Evolutionary conservation across 2,797 vertebrate species (phyloP).

Genomic region (Miichthys miiuy): DNA sequence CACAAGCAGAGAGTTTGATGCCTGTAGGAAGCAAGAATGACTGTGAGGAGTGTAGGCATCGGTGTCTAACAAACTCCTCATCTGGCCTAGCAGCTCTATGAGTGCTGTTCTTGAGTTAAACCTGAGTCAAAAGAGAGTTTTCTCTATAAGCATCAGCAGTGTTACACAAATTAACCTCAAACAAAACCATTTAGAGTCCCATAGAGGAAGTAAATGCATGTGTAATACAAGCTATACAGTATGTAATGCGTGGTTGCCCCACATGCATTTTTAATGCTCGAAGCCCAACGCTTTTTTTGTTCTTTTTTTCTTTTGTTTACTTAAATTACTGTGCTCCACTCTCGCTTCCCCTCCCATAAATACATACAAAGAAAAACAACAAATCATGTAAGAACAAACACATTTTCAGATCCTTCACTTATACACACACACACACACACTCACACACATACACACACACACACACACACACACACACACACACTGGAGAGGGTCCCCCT

Average conservation of each 20-base stretch:
- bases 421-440: conserved; percentile 28
- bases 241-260: not conserved
- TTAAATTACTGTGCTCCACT: conserved; percentile 2
- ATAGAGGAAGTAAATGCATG: not conserved
- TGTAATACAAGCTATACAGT: not conserved
- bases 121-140: not conserved
- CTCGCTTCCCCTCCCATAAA: conserved; percentile 11
- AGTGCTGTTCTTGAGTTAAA: conserved; percentile 23
- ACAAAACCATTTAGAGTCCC: not conserved
- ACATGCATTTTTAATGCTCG: conserved; percentile 17
- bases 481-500: not conserved
- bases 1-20: conserved; percentile 40
- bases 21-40: conserved; percentile 15
- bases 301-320: conserved; percentile 12
- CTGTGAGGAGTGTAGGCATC: conserved; percentile 19
- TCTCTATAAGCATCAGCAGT: not conserved
- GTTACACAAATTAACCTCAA: not conserved
- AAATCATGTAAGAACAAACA: conserved; percentile 20
- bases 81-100: conserved; percentile 18
- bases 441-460: too few relatives aligned
- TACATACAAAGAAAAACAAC: conserved; percentile 14
- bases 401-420: not conserved
- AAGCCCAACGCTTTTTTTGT: not conserved
- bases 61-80: conserved; percentile 26
- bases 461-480: too few relatives aligned